Percentiles rank a stretch among this genome's conserved stretches.
Conservation (phyloP, 2,113 vertebrate genomes). For the Chaetura pelagica region DNA sequence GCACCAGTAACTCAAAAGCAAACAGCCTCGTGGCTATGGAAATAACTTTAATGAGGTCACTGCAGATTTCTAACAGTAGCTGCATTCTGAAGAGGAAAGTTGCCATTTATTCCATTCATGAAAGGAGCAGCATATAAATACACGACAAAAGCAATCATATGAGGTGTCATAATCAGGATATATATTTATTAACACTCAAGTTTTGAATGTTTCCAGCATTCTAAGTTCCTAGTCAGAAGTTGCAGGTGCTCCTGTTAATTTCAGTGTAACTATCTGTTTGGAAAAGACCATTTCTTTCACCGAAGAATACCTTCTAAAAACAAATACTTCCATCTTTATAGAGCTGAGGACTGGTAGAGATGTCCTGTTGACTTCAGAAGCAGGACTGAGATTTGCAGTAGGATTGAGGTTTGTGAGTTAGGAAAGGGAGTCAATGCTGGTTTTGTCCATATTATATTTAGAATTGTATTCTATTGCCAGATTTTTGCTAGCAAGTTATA, state of each 20-base stretch:
- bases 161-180: not conserved
- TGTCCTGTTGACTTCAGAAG: not conserved
- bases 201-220: not conserved
- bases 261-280: not conserved
- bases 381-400: not conserved
- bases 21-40: constrained; percentile 52
- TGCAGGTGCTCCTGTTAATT: not conserved
- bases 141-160: not conserved
- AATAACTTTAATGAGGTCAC: constrained; percentile 44
- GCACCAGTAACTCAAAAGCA: constrained; percentile 60
- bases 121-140: not conserved
- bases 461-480: not conserved
- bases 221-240: not conserved
- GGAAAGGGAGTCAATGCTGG: not conserved
- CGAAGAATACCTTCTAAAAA: not conserved
- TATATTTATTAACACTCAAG: not conserved
- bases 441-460: constrained; percentile 11
- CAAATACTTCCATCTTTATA: not conserved
- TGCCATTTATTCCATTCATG: not conserved
- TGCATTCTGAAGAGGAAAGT: constrained; percentile 22
- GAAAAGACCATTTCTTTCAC: not conserved
- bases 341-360: not conserved
- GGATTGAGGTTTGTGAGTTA: not conserved
- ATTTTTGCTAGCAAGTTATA: not conserved
- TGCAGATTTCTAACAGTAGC: constrained; percentile 40